phyloP scores from a whole-genome alignment of 2,113 vertebrate species.

The Montifringilla adamsi region DNA sequence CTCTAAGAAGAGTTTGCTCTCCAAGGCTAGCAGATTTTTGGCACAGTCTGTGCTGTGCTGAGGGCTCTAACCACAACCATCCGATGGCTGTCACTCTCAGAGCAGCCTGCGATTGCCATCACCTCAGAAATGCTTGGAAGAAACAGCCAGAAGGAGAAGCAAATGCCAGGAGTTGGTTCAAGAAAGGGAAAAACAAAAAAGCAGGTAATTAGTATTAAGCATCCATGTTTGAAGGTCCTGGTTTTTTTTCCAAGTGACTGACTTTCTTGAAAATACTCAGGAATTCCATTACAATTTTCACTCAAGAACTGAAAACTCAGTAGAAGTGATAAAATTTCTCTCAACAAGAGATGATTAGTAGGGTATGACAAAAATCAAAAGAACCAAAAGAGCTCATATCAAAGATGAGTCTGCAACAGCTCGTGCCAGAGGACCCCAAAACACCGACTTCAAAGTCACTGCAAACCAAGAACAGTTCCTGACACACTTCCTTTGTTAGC shows the following conservation, averaged over 20 bases:
- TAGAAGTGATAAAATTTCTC: neutral
- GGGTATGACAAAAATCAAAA: neutral
- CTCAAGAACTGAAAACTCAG: neutral
- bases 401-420: neutral
- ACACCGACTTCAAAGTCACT: accelerated
- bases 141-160: neutral
- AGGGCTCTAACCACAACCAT: neutral
- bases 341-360: neutral
- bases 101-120: accelerated
- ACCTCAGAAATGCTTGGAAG: neutral
- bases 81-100: accelerated
- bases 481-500: neutral
- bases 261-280: neutral
- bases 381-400: neutral
- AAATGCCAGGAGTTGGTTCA: neutral
- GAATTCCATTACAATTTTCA: neutral
- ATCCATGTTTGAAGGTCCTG: neutral
- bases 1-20: neutral
- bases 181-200: neutral
- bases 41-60: neutral
- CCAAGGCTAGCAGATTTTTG: neutral
- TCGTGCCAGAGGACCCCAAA: neutral
- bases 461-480: neutral
- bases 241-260: neutral
- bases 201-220: neutral